phyloP scores from a whole-genome alignment of 1,140 invertebrate genomes.

The Palaemon carinicauda region DNA sequence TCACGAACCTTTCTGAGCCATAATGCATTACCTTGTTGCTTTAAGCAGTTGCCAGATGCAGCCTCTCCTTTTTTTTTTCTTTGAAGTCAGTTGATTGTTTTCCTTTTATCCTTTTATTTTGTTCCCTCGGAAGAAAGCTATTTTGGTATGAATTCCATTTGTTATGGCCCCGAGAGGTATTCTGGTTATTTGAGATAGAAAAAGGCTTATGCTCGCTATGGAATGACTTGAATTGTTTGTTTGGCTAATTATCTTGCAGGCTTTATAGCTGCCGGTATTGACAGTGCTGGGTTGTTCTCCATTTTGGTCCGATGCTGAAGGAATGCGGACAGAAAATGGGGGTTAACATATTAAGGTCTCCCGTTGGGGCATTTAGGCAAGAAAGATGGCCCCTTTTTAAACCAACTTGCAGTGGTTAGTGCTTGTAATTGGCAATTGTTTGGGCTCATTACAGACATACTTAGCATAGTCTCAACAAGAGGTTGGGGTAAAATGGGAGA shows the following conservation, averaged over 20 bases:
- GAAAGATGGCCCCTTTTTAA: neutral
- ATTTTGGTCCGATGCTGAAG: neutral
- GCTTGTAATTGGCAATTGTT: neutral
- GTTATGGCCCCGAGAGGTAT: neutral
- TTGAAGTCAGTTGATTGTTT: neutral
- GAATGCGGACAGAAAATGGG: neutral
- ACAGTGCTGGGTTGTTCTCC: neutral
- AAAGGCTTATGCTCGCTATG: no score
- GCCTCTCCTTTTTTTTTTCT: no score
- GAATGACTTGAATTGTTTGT: no score
- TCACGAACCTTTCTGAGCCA: neutral
- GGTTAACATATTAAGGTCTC: neutral
- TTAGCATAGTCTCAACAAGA: neutral
- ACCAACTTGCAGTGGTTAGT: neutral
- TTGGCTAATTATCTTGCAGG: no score
- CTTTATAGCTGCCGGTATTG: neutral
- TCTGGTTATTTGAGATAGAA: neutral
- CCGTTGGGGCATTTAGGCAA: neutral
- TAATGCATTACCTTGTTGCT: neutral
- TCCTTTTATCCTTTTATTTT: neutral
- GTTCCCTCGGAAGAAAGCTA: neutral
- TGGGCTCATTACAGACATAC: neutral
- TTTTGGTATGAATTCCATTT: neutral
- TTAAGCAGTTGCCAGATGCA: neutral
- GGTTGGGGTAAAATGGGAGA: neutral